phyloP scores from a whole-genome alignment of 2,113 vertebrate species.

The Circaetus cinerascens region DNA sequence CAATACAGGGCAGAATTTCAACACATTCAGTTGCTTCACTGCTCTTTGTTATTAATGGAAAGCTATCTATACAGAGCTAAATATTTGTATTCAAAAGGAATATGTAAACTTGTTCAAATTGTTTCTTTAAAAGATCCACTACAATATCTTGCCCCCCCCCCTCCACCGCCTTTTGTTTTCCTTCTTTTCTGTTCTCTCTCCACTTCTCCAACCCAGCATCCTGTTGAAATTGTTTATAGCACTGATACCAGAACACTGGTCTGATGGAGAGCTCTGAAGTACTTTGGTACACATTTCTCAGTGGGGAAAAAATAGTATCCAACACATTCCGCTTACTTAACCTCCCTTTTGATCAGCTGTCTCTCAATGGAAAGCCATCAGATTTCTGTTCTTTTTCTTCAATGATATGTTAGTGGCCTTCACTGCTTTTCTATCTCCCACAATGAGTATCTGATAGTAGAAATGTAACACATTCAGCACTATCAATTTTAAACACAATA shows the following conservation, averaged over 20 bases:
- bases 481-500: constrained; percentile 48
- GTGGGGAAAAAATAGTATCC: background rate
- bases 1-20: background rate
- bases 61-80: background rate
- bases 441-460: background rate
- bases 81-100: background rate
- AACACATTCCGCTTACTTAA: constrained; percentile 8
- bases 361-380: background rate
- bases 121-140: background rate
- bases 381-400: background rate
- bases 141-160: accelerated
- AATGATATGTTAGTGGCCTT: background rate
- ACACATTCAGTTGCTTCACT: background rate
- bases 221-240: background rate
- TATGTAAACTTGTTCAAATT: background rate
- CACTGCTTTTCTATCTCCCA: background rate
- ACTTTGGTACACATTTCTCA: background rate
- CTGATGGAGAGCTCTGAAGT: background rate
- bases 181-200: background rate
- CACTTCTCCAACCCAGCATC: background rate
- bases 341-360: constrained; percentile 9
- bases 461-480: background rate
- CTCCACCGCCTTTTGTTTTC: accelerated
- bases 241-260: background rate
- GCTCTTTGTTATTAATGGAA: background rate